Evolutionary conservation across 1,140 invertebrate genomes (phyloP).

Genomic region (Pseudomyrmex concolor): DNA sequence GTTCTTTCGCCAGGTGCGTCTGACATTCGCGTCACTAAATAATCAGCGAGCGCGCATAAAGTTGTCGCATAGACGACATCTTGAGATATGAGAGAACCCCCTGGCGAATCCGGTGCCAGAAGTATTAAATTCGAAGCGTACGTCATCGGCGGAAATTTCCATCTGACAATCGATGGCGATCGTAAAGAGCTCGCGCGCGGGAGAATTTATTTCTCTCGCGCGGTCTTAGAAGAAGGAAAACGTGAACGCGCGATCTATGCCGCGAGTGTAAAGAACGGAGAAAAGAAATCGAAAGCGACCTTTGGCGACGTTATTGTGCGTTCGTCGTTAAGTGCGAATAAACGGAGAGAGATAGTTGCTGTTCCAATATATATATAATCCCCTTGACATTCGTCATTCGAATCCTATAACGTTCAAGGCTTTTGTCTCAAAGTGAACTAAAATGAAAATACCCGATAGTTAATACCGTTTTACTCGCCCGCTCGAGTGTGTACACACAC

Average conservation of each 20-base stretch:
- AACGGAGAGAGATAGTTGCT: not conserved
- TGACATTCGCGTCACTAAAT: constrained; percentile 27
- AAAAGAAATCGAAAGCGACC: not conserved
- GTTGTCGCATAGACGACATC: constrained; percentile 50
- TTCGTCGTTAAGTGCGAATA: not conserved
- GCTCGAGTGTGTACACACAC: constrained; percentile 19
- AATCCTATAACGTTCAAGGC: not conserved
- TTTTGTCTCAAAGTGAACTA: not conserved
- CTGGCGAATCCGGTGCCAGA: constrained; percentile 41
- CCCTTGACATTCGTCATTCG: constrained; percentile 20
- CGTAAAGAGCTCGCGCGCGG: constrained; percentile 12
- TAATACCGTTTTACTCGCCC: too few species aligned
- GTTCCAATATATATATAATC: constrained; percentile 43
- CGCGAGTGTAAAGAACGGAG: not conserved
- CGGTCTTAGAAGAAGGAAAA: not conserved
- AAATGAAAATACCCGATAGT: constrained; percentile 1
- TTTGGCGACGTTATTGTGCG: constrained; percentile 17
- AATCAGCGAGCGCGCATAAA: constrained; percentile 27
- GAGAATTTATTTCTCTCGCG: constrained; percentile 39
- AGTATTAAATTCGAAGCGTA: constrained; percentile 51
- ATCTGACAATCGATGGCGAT: constrained; percentile 17
- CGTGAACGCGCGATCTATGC: not conserved
- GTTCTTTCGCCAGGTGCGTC: constrained; percentile 15
- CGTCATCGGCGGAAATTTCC: constrained; percentile 56
- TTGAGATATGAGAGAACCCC: constrained; percentile 34